Evolutionary conservation across 92 coral and sea anemone species (phyloP).

Genomic region (Epizoanthus rinbou): DNA sequence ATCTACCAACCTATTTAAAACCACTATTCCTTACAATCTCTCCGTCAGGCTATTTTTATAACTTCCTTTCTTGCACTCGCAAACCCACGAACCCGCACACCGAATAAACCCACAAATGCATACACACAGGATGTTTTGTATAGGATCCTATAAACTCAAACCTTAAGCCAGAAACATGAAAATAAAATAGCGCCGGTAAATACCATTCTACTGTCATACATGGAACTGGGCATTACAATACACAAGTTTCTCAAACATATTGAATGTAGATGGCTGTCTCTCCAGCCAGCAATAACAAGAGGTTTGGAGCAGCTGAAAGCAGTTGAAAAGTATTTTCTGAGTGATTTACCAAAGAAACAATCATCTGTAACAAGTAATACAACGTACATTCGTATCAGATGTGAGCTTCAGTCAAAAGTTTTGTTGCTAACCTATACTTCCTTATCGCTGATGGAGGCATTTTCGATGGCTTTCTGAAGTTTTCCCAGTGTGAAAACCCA

Average conservation of each 20-base stretch:
- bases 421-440: conserved; percentile 52
- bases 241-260: conserved; percentile 56
- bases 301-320: conserved; percentile 43
- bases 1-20: too few species aligned
- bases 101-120: too few species aligned
- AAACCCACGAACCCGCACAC: too few species aligned
- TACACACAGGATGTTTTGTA: too few species aligned
- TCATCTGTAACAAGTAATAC: conserved; percentile 31
- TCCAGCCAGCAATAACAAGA: conserved; percentile 50
- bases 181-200: too few species aligned
- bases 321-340: conserved; percentile 49
- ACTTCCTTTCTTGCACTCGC: too few species aligned
- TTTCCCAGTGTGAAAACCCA: conserved; percentile 53
- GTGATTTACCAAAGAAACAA: conserved; percentile 39
- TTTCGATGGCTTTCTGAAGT: conserved; percentile 44
- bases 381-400: conserved; percentile 43
- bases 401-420: conserved; percentile 46
- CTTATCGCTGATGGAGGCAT: conserved; percentile 55
- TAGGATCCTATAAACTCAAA: too few species aligned
- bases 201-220: too few species aligned
- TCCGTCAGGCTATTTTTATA: too few species aligned
- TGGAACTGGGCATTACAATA: too few species aligned
- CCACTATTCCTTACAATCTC: too few species aligned
- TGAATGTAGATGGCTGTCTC: conserved; percentile 55
- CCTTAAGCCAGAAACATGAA: too few species aligned